Conservation (phyloP, 2,888 invertebrate genomes). For the Pheosia tremula region DNA sequence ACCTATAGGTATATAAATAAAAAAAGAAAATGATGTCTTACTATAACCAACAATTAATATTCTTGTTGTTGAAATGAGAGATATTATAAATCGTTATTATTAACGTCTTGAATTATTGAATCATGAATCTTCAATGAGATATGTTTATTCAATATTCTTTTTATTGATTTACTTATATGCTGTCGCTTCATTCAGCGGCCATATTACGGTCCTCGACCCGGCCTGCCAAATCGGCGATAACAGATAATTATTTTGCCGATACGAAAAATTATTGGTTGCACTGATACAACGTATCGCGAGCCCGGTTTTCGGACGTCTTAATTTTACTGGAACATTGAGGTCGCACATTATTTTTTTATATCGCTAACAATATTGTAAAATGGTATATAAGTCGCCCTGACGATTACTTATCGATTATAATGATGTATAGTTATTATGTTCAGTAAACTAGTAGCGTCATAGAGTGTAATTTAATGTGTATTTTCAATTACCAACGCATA, state of each 20-base stretch:
- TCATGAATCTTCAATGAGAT: slow-evolving; percentile 4
- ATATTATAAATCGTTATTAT: too few relatives aligned
- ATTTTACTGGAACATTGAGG: slow-evolving; percentile 53
- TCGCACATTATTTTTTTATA: slow-evolving; percentile 21
- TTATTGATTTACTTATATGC: slow-evolving; percentile 42
- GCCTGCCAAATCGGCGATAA: slow-evolving; percentile 72
- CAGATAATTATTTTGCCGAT: slow-evolving; percentile 78
- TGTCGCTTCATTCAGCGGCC: slow-evolving; percentile 58
- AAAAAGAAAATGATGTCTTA: too few relatives aligned
- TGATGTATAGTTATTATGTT: too few relatives aligned
- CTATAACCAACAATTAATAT: too few relatives aligned
- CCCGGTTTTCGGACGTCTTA: slow-evolving; percentile 71
- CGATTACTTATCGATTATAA: too few relatives aligned
- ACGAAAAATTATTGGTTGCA: slow-evolving; percentile 75
- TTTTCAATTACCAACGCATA: slow-evolving; percentile 58
- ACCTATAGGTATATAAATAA: slow-evolving; percentile 24
- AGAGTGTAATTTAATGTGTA: slow-evolving; percentile 17
- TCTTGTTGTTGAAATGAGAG: too few relatives aligned
- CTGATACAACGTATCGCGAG: slow-evolving; percentile 58
- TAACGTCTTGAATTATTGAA: slow-evolving; percentile 8
- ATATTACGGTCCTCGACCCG: slow-evolving; percentile 68
- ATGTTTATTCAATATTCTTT: background rate
- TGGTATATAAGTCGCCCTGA: too few relatives aligned
- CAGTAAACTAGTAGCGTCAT: background rate
- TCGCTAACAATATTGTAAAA: slow-evolving; percentile 3